Percentiles rank a stretch among this genome's conserved stretches.
Conservation (phyloP, 2,797 vertebrate genomes). For the Sphenodon punctatus region DNA sequence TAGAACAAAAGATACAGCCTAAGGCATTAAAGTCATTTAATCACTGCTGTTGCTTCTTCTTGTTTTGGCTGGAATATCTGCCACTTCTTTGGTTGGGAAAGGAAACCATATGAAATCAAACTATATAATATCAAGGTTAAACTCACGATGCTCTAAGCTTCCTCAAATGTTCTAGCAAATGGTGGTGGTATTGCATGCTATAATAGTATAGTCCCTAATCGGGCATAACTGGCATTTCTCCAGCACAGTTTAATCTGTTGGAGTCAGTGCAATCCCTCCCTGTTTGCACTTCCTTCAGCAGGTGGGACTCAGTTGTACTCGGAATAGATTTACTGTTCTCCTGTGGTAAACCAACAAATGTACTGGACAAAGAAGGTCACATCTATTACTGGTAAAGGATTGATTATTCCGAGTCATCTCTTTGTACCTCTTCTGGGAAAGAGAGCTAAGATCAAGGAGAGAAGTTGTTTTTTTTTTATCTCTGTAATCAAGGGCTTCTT, state of each 20-base stretch:
- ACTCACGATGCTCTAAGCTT: neutral
- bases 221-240: neutral
- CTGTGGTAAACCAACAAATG: constrained; percentile 58
- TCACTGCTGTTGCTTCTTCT: constrained; percentile 13
- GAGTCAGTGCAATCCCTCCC: constrained; percentile 46
- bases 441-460: constrained; percentile 26
- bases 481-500: constrained; percentile 36
- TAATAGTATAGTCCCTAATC: neutral
- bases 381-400: constrained; percentile 8
- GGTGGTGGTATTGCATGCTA: neutral
- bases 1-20: constrained; percentile 50
- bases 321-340: constrained; percentile 51
- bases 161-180: neutral
- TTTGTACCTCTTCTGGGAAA: constrained; percentile 28
- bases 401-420: constrained; percentile 24
- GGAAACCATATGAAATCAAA: constrained; percentile 33
- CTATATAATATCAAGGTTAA: constrained; percentile 1
- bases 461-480: constrained; percentile 50
- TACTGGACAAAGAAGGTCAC: constrained; percentile 39
- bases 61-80: constrained; percentile 50
- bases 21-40: constrained; percentile 44
- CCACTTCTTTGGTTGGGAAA: constrained; percentile 22
- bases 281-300: constrained; percentile 44
- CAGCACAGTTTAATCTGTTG: constrained; percentile 45
- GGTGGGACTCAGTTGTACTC: constrained; percentile 45